Conservation (phyloP, 2,888 invertebrate genomes). For the Drosophila meridiana region DNA sequence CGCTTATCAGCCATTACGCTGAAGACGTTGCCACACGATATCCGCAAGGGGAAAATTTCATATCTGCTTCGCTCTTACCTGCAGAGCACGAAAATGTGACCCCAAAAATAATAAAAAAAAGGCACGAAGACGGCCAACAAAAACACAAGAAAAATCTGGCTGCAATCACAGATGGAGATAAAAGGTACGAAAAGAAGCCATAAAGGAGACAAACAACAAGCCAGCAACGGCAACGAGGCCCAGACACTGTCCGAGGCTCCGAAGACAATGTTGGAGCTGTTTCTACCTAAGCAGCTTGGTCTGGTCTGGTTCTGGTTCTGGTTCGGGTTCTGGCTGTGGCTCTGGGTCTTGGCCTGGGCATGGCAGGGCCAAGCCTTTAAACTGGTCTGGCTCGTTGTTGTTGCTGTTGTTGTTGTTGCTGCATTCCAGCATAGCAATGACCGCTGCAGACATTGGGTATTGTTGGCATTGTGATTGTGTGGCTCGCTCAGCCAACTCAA, state of each 20-base stretch:
- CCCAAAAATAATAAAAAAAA: constrained; percentile 40
- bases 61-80: constrained; percentile 56
- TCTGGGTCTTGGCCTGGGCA: constrained; percentile 35
- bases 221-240: constrained; percentile 22
- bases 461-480: constrained; percentile 64
- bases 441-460: constrained; percentile 67
- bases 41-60: constrained; percentile 54
- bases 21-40: constrained; percentile 61
- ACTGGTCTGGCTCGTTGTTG: constrained; percentile 53
- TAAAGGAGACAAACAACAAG: constrained; percentile 79
- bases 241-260: constrained; percentile 18
- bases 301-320: constrained; percentile 28
- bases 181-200: constrained; percentile 78
- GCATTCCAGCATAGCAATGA: constrained; percentile 79
- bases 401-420: constrained; percentile 44
- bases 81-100: constrained; percentile 71
- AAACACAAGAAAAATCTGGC: constrained; percentile 63
- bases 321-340: constrained; percentile 9
- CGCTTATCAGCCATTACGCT: constrained; percentile 59
- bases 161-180: constrained; percentile 77
- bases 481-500: constrained; percentile 52
- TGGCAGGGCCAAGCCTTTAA: constrained; percentile 71
- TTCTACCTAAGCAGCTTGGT: constrained; percentile 63
- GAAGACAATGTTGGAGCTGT: constrained; percentile 42
- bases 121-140: constrained; percentile 14